These are phyloP conservation scores for Sitodiplosis mosellana DNA, from an alignment of 1,140 invertebrate species.

Conservation along the genomic window DNA sequence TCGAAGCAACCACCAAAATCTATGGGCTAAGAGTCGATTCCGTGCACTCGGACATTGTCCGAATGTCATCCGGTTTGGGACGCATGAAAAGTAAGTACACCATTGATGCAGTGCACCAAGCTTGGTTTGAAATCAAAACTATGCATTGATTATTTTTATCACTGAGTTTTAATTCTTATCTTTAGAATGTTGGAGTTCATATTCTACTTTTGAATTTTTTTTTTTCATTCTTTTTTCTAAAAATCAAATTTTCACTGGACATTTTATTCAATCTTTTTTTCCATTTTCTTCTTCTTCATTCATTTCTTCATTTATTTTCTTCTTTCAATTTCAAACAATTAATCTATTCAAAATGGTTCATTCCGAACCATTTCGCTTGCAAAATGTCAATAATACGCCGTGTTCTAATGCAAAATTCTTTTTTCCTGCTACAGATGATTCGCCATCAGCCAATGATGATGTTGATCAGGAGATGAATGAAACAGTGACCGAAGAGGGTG, in stretches of 20 bases:
- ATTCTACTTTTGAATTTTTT: too few relatives aligned
- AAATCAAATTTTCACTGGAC: background rate
- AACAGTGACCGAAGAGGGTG: conserved; percentile 9
- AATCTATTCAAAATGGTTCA: too few relatives aligned
- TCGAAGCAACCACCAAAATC: conserved; percentile 59
- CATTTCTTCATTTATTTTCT: background rate
- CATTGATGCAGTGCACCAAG: background rate
- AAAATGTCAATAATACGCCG: too few relatives aligned
- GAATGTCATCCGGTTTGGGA: conserved; percentile 38
- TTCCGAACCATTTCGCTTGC: too few relatives aligned
- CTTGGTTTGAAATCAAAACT: background rate
- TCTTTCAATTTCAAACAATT: too few relatives aligned
- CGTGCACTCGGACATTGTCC: conserved; percentile 45
- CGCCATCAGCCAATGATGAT: conserved; percentile 8
- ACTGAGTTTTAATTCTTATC: too few relatives aligned
- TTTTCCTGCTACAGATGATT: background rate
- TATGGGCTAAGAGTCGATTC: conserved; percentile 52
- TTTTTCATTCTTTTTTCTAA: background rate
- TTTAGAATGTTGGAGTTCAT: too few relatives aligned
- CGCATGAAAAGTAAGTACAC: conserved; percentile 4
- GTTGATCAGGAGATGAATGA: conserved; percentile 5
- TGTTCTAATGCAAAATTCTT: too few relatives aligned
- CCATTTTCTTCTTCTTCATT: background rate
- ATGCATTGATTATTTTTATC: too few relatives aligned
- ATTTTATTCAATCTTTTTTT: background rate